Base-by-base conservation (phyloP, 1,140 invertebrate genomes). In the Drosophila kikkawai region DNA sequence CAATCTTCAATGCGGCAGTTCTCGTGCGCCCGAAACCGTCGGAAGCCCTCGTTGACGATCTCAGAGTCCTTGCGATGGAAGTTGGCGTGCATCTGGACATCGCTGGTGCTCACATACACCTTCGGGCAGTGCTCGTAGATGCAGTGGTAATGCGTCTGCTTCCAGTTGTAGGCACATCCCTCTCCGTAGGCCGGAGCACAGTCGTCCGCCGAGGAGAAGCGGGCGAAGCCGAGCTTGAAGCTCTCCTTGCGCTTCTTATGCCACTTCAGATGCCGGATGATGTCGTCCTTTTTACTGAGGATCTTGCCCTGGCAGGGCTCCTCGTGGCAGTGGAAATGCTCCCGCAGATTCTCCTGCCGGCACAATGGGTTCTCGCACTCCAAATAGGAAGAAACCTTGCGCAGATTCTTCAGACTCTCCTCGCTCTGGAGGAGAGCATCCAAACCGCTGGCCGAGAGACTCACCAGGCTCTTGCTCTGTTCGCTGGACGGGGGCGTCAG, bases 11-110 rank as follows among this genome's bases (percentile, higher is more conserved):
- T 92, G 61, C 87, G 88, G 45, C 92, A 93, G 47, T 92, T 92
- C 56, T 93, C 92, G 19, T 92, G 91, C 0, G 92, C 92, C 3
- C 92, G 87, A 67, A 91, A 93, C 7, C 92, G 76, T 0, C 92
- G 81, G 47, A 93, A 93, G 3, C 98, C 98, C 93, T 99, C 98
- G 88, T 99, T 98, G 56, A 99, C 98, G 80, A 99, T 99, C 12
- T 98, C 98, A 0, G 97, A 98, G 93, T 99, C 98, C 93, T 99
- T 99, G 50, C 98, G 95, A 92, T 99, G 99, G 93, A 99, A 99
- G 94, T 99, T 99, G 4, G 98, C 98, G 93, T 99, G 99, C 98
- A 99, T 99, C 94, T 99, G 98, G 1, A 99, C 99, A 93, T 99
- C 99, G 36, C 98, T 99, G 6, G 99, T 99, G 83, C 98, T 99